Evolutionary conservation across 2,888 invertebrate species (phyloP).

Genomic region (Antheraea yamamai): DNA sequence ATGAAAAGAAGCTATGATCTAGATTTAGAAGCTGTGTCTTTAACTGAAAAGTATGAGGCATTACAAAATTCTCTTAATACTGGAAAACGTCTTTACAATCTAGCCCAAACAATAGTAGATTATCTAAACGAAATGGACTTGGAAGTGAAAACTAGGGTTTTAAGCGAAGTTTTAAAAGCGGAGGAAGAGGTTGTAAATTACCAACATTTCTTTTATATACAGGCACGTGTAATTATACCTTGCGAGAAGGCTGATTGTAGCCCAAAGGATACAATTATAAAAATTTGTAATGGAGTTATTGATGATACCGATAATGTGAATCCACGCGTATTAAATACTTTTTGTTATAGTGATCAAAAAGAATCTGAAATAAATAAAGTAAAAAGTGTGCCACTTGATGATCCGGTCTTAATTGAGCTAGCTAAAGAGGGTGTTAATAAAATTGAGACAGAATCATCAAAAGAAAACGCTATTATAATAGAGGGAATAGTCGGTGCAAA

Average conservation of each 20-base stretch:
- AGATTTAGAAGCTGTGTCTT: conserved; percentile 52
- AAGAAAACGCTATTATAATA: conserved; percentile 49
- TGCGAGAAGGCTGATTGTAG: conserved; percentile 57
- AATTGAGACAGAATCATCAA: conserved; percentile 55
- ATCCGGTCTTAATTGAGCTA: conserved; percentile 50
- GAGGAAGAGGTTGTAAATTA: conserved; percentile 60
- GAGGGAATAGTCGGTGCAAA: conserved; percentile 54
- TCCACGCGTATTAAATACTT: conserved; percentile 73
- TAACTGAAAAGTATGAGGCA: conserved; percentile 53
- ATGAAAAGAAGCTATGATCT: conserved; percentile 57
- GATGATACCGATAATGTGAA: conserved; percentile 60
- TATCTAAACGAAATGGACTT: conserved; percentile 63
- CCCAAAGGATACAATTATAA: conserved; percentile 52
- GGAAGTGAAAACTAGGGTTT: conserved; percentile 49
- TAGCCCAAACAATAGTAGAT: conserved; percentile 59
- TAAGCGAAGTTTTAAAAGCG: conserved; percentile 57
- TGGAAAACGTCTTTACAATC: conserved; percentile 52
- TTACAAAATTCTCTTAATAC: conserved; percentile 56
- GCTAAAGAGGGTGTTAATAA: conserved; percentile 49
- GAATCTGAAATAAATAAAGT: conserved; percentile 36
- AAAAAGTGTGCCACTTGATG: conserved; percentile 46
- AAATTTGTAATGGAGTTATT: conserved; percentile 81
- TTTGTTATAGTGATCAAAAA: conserved; percentile 68
- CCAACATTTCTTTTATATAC: conserved; percentile 58
- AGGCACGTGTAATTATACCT: conserved; percentile 54